phyloP scores from a whole-genome alignment of 2,888 invertebrate genomes.

The Parnassius apollo region DNA sequence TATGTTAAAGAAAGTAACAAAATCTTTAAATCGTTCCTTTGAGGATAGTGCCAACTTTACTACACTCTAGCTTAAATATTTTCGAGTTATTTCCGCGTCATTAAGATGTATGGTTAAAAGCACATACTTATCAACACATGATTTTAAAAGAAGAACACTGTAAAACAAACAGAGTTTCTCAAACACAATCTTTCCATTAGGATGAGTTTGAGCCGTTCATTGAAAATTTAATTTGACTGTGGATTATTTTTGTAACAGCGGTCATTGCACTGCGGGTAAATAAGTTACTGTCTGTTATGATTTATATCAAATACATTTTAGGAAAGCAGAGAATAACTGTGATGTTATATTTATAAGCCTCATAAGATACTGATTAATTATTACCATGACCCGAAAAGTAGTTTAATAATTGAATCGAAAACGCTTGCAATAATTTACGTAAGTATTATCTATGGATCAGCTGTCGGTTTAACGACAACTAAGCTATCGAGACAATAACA shows the following conservation, averaged over 20 bases:
- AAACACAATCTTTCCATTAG: conserved; percentile 18
- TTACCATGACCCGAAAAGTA: conserved; percentile 7
- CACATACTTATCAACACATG: too few species aligned
- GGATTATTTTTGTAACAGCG: conserved; percentile 48
- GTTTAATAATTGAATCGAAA: conserved; percentile 2
- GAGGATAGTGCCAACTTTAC: too few species aligned
- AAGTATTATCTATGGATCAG: too few species aligned
- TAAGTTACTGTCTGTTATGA: conserved; percentile 25
- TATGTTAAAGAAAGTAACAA: too few species aligned
- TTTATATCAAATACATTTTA: conserved; percentile 26
- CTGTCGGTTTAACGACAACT: too few species aligned
- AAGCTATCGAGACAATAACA: too few species aligned
- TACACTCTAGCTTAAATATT: too few species aligned
- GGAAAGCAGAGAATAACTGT: conserved; percentile 15
- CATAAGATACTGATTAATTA: conserved; percentile 18
- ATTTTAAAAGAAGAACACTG: not conserved
- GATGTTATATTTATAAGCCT: conserved; percentile 19
- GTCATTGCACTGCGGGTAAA: conserved; percentile 40
- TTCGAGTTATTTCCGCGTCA: too few species aligned
- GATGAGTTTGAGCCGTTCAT: conserved; percentile 26
- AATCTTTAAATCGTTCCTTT: too few species aligned
- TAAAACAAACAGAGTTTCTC: not conserved
- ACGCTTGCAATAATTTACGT: too few species aligned
- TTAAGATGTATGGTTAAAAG: too few species aligned
- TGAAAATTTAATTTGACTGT: conserved; percentile 37